Conservation (phyloP, 2,113 vertebrate species). For the Pomatorhinus ruficollis region DNA sequence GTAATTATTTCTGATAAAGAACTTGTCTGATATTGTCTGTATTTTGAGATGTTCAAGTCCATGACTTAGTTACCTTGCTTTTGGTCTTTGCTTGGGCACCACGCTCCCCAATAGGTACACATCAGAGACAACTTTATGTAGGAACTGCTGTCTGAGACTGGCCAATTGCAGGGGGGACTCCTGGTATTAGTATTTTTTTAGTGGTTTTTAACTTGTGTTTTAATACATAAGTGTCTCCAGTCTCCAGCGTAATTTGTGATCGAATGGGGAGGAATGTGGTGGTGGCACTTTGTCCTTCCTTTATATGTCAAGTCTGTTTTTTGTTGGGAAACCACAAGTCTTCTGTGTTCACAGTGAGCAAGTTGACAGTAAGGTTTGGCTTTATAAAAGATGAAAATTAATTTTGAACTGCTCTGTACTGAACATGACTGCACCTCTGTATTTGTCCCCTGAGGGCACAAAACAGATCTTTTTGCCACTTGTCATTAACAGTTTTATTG, state of each 20-base stretch:
- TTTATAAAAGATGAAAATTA: not conserved
- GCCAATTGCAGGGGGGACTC: fast-evolving
- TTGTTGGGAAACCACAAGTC: not conserved
- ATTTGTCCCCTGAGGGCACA: not conserved
- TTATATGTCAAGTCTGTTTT: not conserved
- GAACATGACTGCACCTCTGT: not conserved
- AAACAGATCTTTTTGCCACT: not conserved
- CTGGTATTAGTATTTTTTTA: not conserved
- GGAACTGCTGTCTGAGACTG: not conserved
- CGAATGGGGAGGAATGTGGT: not conserved
- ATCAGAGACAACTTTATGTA: not conserved
- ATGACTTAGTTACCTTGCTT: not conserved
- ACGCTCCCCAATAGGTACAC: fast-evolving
- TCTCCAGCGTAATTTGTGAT: not conserved
- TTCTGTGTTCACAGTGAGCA: not conserved
- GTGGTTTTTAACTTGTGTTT: not conserved
- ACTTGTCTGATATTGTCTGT: not conserved
- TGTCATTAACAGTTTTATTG: not conserved
- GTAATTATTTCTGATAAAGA: not conserved
- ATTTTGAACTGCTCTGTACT: not conserved
- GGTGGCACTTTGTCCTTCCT: not conserved
- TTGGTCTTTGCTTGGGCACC: not conserved
- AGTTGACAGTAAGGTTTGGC: not conserved
- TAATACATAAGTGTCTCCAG: not conserved
- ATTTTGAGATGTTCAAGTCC: not conserved